A percentile compares a stretch with the other conserved stretches of the same genome.
phyloP scores from a whole-genome alignment of 2,797 vertebrate genomes.

The Schizopygopsis pylzovi region DNA sequence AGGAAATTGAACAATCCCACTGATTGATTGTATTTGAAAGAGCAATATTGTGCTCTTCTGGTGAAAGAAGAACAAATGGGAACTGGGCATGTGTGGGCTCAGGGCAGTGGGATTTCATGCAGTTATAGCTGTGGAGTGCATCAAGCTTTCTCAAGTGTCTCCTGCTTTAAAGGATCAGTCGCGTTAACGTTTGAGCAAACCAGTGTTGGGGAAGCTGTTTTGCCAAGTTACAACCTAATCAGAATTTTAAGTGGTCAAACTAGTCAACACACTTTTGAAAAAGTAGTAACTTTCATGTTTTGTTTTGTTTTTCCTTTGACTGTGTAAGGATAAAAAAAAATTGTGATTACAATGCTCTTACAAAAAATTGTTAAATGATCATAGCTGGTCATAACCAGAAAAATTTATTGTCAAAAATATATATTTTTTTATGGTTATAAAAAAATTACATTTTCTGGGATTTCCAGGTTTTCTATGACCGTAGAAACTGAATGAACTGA shows the following conservation, averaged over 20 bases:
- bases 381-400: not conserved
- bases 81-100: slow-evolving; percentile 33
- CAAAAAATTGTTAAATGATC: not conserved
- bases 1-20: slow-evolving; percentile 61
- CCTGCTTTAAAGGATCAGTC: not conserved
- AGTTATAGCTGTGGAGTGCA: slow-evolving; percentile 48
- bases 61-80: slow-evolving; percentile 55
- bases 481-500: not conserved
- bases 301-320: too few relatives aligned
- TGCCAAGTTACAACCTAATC: slow-evolving; percentile 1
- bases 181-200: not conserved
- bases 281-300: not conserved
- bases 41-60: slow-evolving; percentile 59
- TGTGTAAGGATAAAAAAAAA: not conserved
- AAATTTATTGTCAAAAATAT: not conserved
- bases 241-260: not conserved
- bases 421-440: too few relatives aligned
- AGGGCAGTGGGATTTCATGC: slow-evolving; percentile 47
- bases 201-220: not conserved
- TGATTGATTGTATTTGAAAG: slow-evolving; percentile 63
- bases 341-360: not conserved
- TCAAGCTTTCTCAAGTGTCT: slow-evolving; percentile 19
- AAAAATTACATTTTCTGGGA: not conserved
- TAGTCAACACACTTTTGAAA: not conserved
- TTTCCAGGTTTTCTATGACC: not conserved